Base-by-base conservation (phyloP, 2,888 invertebrate genomes). In the Endotricha flammealis region DNA sequence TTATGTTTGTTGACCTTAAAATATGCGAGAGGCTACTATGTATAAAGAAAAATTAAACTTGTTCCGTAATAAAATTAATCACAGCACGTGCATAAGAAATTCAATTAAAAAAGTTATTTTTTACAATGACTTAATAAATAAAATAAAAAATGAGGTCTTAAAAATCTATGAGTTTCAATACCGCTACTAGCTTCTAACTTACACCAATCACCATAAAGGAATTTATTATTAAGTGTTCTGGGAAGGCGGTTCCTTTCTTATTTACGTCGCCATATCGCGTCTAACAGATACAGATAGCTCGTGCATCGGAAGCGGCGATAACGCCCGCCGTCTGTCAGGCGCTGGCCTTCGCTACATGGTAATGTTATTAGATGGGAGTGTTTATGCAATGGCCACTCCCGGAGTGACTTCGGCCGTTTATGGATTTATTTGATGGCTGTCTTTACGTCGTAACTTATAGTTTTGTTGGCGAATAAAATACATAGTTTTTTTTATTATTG, bases 141-240 rank as follows among this genome's bases (percentile, higher is more conserved):
- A n/a, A n/a, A n/a, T n/a, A n/a, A n/a, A n/a, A n/a, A n/a, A n/a
- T n/a, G n/a, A n/a, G n/a, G n/a, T n/a, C n/a, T n/a, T n/a, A n/a
- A n/a, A n/a, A n/a, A n/a, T n/a, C n/a, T n/a, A n/a, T n/a, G n/a
- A n/a, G n/a, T n/a, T n/a, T n/a, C n/a, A n/a, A n/a, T 11, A 2
- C 24, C 53, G 48, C 48, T 16, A 0, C 1, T 3, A 12, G 25
- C 42, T 43, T 24, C 22, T 32, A 1, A 24, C 41, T 36, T 32
- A 28, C 3, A 23, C 41, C 43, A 32, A 5, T 14, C 16, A 12
- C 27, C 27, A 43, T 36, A 28, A 33, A 38, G 36, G 46, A 53
- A 60, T 64, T 59, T 60, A 62, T 58, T 60, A 63, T 62, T 51
- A 60, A 64, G 56, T 64, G 58, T 48, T 57, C 42, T 41, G 39